Evolutionary conservation across 2,888 invertebrate species (phyloP).

Genomic region (Iselma pallidipennis): DNA sequence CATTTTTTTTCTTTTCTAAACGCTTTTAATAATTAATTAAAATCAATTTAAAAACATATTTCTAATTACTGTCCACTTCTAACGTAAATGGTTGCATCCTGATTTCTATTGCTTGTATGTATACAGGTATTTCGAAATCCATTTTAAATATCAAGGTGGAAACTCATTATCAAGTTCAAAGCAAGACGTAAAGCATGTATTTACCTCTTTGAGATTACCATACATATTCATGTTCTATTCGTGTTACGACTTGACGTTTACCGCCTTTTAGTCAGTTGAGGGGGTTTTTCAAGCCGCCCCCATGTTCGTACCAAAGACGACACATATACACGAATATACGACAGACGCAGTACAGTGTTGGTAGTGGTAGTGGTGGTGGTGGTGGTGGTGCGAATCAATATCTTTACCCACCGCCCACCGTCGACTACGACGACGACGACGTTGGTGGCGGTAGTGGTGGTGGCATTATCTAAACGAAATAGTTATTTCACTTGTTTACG

Average conservation of each 20-base stretch:
- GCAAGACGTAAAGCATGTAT: not conserved
- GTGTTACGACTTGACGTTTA: not conserved
- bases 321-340: not conserved
- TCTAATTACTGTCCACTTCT: no score
- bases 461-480: conserved; percentile 3
- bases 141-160: not conserved
- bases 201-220: not conserved
- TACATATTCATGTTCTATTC: not conserved
- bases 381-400: not conserved
- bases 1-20: not conserved
- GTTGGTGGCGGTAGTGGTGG: not conserved
- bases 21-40: not conserved
- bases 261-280: not conserved
- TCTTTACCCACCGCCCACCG: not conserved
- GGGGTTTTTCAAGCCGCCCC: not conserved
- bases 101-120: not conserved
- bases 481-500: conserved; percentile 7
- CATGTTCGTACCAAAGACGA: not conserved
- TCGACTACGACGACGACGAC: not conserved
- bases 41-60: no score
- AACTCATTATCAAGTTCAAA: not conserved
- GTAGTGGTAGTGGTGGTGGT: not conserved
- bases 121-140: not conserved
- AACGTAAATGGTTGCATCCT: not conserved
- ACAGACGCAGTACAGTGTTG: not conserved